A percentile compares a stretch with the other conserved stretches of the same genome.
phyloP scores from a whole-genome alignment of 2,113 vertebrate species.

The Tenrec ecaudatus region DNA sequence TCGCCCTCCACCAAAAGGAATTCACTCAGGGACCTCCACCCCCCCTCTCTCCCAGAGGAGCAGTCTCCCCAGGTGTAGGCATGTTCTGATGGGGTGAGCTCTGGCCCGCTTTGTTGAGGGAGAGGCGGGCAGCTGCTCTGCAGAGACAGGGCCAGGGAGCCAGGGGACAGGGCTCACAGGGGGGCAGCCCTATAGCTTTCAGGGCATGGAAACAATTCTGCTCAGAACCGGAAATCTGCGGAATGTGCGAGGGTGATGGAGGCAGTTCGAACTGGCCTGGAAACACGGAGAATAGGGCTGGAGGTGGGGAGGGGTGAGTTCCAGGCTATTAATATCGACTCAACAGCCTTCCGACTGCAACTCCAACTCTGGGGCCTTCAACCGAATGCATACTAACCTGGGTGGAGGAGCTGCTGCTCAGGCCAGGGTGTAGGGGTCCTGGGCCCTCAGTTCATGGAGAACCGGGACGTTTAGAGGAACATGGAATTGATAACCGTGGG shows the following conservation, averaged over 20 bases:
- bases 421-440: not conserved
- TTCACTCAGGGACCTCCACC: not conserved
- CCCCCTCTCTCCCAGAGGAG: not conserved
- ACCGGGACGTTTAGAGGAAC: not conserved
- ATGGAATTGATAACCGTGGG: accelerated
- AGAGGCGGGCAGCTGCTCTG: not conserved
- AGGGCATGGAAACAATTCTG: constrained; percentile 10
- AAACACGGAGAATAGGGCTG: not conserved
- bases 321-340: not conserved
- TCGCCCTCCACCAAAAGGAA: not conserved
- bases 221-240: constrained; percentile 22
- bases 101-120: not conserved
- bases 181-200: not conserved
- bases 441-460: not conserved
- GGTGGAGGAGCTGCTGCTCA: not conserved
- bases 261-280: not conserved
- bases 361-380: not conserved
- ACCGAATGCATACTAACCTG: not conserved
- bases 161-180: not conserved
- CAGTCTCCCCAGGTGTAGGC: accelerated
- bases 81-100: accelerated
- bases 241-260: not conserved
- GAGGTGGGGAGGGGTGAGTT: not conserved
- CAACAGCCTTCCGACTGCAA: not conserved
- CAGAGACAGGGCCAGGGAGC: accelerated